Evolutionary conservation across 2,888 invertebrate genomes (phyloP).

Genomic region (Ophioninae sp.): DNA sequence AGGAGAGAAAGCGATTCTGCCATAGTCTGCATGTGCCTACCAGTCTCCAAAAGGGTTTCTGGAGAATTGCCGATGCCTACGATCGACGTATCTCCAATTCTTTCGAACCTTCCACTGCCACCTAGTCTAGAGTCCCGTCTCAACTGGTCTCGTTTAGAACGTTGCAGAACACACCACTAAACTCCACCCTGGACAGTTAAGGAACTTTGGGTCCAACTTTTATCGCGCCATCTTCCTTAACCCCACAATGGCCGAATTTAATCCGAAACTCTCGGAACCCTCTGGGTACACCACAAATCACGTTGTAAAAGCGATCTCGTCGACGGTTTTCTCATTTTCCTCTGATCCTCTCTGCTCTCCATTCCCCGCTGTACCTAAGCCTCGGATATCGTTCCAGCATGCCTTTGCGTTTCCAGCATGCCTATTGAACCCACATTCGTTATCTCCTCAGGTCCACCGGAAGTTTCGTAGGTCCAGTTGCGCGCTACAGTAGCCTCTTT

Average conservation of each 20-base stretch:
- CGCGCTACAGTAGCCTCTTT: no score
- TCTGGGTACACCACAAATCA: constrained; percentile 78
- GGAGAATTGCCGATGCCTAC: not conserved
- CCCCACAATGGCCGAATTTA: constrained; percentile 78
- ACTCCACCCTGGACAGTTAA: constrained; percentile 4
- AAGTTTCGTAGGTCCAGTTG: no score
- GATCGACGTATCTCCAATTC: constrained; percentile 26
- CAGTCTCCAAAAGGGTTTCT: not conserved
- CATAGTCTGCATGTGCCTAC: not conserved
- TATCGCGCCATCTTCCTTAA: constrained; percentile 77
- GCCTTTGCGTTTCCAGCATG: no score
- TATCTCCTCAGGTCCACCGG: no score
- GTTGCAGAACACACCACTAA: not conserved
- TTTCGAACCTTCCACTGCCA: constrained; percentile 12
- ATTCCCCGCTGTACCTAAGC: no score
- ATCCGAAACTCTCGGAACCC: constrained; percentile 75
- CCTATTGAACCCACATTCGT: no score
- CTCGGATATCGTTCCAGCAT: no score
- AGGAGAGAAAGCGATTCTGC: constrained; percentile 23
- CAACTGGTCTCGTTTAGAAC: constrained; percentile 1
- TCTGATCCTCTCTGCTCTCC: constrained; percentile 1
- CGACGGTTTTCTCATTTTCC: constrained; percentile 33
- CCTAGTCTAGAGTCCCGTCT: not conserved
- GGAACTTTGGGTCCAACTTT: constrained; percentile 72
- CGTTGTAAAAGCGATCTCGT: constrained; percentile 76